Conservation (phyloP, 1,140 invertebrate genomes). For the Zaprionus gabonicus region DNA sequence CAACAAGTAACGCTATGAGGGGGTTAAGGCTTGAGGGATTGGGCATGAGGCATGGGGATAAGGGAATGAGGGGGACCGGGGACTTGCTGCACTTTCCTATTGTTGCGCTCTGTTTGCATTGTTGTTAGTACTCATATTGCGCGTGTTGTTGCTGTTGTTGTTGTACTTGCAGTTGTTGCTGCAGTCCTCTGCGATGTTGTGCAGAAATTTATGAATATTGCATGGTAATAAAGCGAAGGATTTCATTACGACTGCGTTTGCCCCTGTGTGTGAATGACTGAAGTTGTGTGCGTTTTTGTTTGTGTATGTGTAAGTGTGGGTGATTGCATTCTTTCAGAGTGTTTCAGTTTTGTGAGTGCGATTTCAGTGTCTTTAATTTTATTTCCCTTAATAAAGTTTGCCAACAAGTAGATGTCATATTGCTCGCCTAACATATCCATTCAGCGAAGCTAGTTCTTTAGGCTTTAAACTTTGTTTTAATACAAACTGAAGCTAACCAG, state of each 20-base stretch:
- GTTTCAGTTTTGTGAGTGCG: slow-evolving; percentile 19
- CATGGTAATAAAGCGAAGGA: slow-evolving; percentile 79
- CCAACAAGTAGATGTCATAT: no score
- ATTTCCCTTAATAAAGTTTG: not conserved
- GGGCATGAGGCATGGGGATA: no score
- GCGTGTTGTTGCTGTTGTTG: slow-evolving; percentile 35
- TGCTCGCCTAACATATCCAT: no score
- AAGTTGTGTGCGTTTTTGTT: slow-evolving; percentile 2
- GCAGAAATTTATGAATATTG: slow-evolving; percentile 81
- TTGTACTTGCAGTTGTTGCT: slow-evolving; percentile 43
- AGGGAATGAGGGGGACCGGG: no score
- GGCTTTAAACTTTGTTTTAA: no score
- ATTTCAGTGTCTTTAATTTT: slow-evolving; percentile 38
- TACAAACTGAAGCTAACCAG: no score
- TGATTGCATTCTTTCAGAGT: not conserved
- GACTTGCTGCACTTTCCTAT: slow-evolving; percentile 59
- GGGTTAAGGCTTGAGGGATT: no score
- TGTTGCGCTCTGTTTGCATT: slow-evolving; percentile 64
- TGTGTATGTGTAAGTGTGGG: not conserved
- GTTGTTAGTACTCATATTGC: slow-evolving; percentile 35
- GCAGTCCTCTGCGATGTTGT: slow-evolving; percentile 65
- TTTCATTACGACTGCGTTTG: slow-evolving; percentile 71
- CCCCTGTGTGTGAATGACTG: not conserved
- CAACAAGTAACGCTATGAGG: slow-evolving; percentile 71
- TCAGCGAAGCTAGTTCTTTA: no score